Evolutionary conservation across 2,888 invertebrate genomes (phyloP).

Genomic region (Nephrotoma appendiculata): DNA sequence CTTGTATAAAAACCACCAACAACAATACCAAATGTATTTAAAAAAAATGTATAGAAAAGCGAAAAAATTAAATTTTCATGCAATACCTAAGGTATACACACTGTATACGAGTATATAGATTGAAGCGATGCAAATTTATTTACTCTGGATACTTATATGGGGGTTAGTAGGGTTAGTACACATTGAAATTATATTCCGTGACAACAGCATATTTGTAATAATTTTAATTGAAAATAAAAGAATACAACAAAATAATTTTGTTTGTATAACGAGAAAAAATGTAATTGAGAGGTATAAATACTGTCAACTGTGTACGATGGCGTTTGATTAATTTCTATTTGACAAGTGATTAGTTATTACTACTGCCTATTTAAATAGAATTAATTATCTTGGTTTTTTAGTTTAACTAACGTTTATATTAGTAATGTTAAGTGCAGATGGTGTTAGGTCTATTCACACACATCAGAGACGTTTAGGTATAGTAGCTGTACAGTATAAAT

Average conservation of each 20-base stretch:
- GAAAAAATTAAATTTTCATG: background rate
- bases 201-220: background rate
- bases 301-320: background rate
- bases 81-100: background rate
- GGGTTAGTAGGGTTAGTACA: too few species aligned
- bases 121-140: background rate
- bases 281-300: background rate
- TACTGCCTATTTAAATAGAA: too few species aligned
- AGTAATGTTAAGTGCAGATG: too few species aligned
- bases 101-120: background rate
- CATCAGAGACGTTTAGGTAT: too few species aligned
- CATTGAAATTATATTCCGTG: background rate
- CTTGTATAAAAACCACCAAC: background rate
- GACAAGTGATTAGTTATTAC: background rate
- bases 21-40: background rate
- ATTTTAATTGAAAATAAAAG: background rate
- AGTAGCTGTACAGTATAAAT: too few species aligned
- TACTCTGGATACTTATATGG: background rate
- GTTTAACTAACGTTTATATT: too few species aligned
- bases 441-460: too few species aligned
- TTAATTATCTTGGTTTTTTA: too few species aligned
- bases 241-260: background rate
- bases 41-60: background rate
- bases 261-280: background rate
- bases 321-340: background rate